Evolutionary conservation across 2,888 invertebrate species (phyloP), one percentile per base, ranked within the genome.

Genomic region (Cantharis rustica): DNA sequence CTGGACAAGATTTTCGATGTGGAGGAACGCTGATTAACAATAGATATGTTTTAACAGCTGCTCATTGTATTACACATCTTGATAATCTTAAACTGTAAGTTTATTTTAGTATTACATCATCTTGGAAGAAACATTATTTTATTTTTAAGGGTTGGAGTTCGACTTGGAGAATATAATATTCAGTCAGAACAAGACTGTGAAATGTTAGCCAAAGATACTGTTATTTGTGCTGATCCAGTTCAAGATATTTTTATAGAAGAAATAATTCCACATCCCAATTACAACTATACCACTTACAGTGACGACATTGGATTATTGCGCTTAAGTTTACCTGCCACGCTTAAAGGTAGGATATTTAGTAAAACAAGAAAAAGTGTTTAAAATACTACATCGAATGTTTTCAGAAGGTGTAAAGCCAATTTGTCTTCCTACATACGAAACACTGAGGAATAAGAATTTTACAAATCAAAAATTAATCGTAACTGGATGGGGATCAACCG

Each of bases 401-500:
- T 10, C 88, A 84, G 84, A 81, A 47, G 89, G 85, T 73, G 88
- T 87, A 1, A 86, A 85, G 76, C 89, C 90, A 4, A 87, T 90
- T 77, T 90, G 90, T 80, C 78, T 90, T 71, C 90, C 90, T 2
- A 77, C 84, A 9, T 80, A 84, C n/a, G 87, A 85, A n/a, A 47
- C 79, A 10, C 71, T 81, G 15, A 79, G 85, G 63, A 84, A 83
- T n/a, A 86, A 86, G 68, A 85, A 88, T 68, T 89, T 91, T 13
- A 88, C 88, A 10, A 89, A 89, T 3, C 86, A 86, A 79, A 88
- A 89, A 81, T 91, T 91, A 80, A 89, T 91, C 68, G 93, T 93
- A 1, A 93, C 94, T 3, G 95, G 95, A 0, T 95, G 95, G 95
- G 95, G 95, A 23, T 90, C 91, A 81, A 93, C 92, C 61, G 92